These are phyloP conservation scores for Diachasmimorpha longicaudata DNA, from an alignment of 1,140 invertebrate species.

Conservation along the genomic window DNA sequence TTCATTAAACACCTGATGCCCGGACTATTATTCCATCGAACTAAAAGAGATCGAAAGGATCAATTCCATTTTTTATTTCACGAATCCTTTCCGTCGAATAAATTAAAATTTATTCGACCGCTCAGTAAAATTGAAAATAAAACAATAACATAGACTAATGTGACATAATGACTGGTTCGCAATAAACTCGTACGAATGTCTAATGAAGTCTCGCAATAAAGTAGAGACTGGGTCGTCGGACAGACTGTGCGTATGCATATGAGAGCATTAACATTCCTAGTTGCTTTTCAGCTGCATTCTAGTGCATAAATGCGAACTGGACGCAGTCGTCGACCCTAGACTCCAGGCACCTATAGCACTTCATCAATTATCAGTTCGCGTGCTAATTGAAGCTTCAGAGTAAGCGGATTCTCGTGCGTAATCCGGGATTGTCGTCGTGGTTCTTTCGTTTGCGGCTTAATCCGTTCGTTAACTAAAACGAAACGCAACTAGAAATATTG, in stretches of 20 bases:
- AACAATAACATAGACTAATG: too few species aligned
- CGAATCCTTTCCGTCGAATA: too few species aligned
- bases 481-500: not conserved
- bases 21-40: too few species aligned
- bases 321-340: constrained; percentile 36
- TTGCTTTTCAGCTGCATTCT: constrained; percentile 41
- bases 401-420: not conserved
- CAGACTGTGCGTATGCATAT: constrained; percentile 31
- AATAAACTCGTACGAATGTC: not conserved
- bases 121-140: too few species aligned
- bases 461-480: not conserved
- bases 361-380: not conserved
- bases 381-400: not conserved
- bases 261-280: constrained; percentile 47
- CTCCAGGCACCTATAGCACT: too few species aligned
- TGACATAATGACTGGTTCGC: too few species aligned
- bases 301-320: constrained; percentile 18
- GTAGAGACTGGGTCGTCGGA: constrained; percentile 37
- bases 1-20: too few species aligned
- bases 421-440: not conserved
- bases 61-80: too few species aligned
- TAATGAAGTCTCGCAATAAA: not conserved
- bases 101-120: too few species aligned
- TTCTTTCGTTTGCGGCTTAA: not conserved
- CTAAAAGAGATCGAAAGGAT: too few species aligned